Evolutionary conservation across 2,888 invertebrate genomes (phyloP), one percentile per base, ranked within the genome.

Genomic region (Blera fallax): DNA sequence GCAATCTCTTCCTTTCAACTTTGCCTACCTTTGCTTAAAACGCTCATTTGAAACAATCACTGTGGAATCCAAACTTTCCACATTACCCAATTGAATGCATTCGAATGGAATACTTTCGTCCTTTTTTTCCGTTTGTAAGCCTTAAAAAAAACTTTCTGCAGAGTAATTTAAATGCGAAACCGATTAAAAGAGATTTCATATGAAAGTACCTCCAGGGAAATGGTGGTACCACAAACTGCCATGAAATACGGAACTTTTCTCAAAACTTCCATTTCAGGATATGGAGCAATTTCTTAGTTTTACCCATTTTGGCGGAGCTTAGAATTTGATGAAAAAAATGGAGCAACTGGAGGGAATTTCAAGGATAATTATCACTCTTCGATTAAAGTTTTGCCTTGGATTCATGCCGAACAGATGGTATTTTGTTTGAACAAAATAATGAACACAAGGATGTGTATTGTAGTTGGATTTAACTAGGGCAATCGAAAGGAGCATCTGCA

Each of bases 31-130:
- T n/a, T 11, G 11, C 27, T 29, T 18, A 10, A 10, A 16, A 2
- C 14, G 48, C 18, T 37, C 34, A 65, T 50, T 50, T n/a, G 10
- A 58, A 32, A 48, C 48, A 34, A 37, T 52, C 50, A 73, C 50
- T 52, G 52, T n/a, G 1, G 8, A 62, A 62, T 40, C 32, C 21
- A 62, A 73, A 73, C 73, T 73, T 73, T 73, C 62, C 62, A 7
- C 73, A 73, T 73, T 73, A 52, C 8, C 27, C 60, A 62, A 43
- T 50, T 60, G 37, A 50, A 52, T 62, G 37, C 60, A 50, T 62
- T 73, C 52, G 52, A 62, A 54, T 54, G 16, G 27, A 16, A 24
- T 37, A 3, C n/a, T n/a, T 10, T 8, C 10, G 8, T 34, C 2
- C 7, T 29, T 37, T 7, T n/a, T 10, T 5, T 27, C 14, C 3